Conservation (phyloP, 2,113 vertebrate genomes). For the Puffinus mauretanicus region DNA sequence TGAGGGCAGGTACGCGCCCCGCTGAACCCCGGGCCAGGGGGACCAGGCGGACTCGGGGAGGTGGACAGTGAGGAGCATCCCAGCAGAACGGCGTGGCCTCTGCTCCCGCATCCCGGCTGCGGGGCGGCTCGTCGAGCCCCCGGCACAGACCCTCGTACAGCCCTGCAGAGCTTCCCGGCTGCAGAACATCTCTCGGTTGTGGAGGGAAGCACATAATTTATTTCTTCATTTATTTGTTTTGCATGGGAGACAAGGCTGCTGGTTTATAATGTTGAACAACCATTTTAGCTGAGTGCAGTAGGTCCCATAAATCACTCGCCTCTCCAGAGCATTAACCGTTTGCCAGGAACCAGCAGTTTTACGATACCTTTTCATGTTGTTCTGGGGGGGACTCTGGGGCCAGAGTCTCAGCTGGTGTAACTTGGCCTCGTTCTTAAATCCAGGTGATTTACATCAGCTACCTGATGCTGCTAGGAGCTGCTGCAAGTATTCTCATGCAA, state of each 20-base stretch:
- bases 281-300: not conserved
- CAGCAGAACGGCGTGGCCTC: rapidly evolving
- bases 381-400: not conserved
- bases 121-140: not conserved
- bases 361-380: not conserved
- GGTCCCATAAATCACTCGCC: not conserved
- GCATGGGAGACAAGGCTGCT: not conserved
- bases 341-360: not conserved
- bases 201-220: not conserved
- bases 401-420: not conserved
- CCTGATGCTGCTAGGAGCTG: not conserved
- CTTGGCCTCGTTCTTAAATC: not conserved
- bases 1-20: not conserved
- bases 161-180: not conserved
- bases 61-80: not conserved
- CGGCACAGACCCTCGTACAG: rapidly evolving
- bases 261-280: not conserved
- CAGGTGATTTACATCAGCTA: not conserved
- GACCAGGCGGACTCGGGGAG: not conserved
- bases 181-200: not conserved
- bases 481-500: not conserved
- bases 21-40: not conserved
- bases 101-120: rapidly evolving
- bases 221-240: not conserved
- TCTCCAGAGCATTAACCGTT: not conserved